These are phyloP conservation scores for Notiomystis cincta DNA, from an alignment of 2,113 vertebrate species.

Conservation along the genomic window DNA sequence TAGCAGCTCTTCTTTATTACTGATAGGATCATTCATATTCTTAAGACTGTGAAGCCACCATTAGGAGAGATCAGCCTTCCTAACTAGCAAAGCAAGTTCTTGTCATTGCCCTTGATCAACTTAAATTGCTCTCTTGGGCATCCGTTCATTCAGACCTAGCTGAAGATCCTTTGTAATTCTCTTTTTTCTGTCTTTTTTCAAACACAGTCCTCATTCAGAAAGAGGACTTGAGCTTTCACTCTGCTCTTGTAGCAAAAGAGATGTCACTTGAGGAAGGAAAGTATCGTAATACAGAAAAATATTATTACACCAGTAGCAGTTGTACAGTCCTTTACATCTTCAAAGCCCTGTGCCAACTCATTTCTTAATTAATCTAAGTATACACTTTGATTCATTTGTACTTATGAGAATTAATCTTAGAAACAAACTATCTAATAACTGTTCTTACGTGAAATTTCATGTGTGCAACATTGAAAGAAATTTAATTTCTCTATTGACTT, in stretches of 20 bases:
- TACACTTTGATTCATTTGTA: background rate
- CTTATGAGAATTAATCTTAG: background rate
- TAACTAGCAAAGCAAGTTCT: conserved; percentile 12
- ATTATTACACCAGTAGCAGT: background rate
- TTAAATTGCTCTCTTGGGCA: background rate
- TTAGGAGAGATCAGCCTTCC: background rate
- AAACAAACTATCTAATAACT: background rate
- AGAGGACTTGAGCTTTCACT: background rate
- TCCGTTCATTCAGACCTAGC: background rate
- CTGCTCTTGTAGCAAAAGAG: background rate
- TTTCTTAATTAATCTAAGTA: conserved; percentile 11
- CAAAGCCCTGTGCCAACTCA: background rate
- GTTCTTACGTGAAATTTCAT: background rate
- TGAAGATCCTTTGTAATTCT: background rate
- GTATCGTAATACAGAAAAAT: conserved; percentile 1
- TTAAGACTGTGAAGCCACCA: background rate
- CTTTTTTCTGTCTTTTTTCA: background rate
- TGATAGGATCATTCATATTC: conserved; percentile 6
- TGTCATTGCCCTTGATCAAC: background rate
- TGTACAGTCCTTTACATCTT: background rate
- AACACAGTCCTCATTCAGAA: background rate
- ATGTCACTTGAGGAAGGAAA: background rate
- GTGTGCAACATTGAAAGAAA: background rate
- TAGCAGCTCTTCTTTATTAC: conserved; percentile 5
- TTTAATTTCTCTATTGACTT: background rate